Evolutionary conservation across 1,140 invertebrate species (phyloP).

Genomic region (Macrobrachium rosenbergii): DNA sequence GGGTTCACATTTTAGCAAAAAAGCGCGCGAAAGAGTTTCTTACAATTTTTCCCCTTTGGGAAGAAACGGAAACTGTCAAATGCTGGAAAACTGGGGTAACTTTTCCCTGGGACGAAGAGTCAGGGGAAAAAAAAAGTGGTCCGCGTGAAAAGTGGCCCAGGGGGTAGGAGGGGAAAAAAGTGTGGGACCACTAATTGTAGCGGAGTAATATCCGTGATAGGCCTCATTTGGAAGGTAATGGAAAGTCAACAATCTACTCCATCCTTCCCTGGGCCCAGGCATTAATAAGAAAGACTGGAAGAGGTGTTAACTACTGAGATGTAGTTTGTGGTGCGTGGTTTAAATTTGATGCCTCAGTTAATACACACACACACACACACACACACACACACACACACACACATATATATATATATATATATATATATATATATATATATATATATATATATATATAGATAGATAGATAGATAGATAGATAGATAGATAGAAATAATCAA

Average conservation of each 20-base stretch:
- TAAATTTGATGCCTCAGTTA: not conserved
- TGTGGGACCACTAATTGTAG: constrained; percentile 23
- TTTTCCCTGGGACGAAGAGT: not conserved
- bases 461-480: no score
- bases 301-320: not conserved
- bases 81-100: no score
- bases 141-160: not conserved
- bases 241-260: constrained; percentile 20
- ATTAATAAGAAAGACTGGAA: constrained; percentile 16
- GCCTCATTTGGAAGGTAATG: constrained; percentile 32
- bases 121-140: not conserved
- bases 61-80: no score
- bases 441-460: not conserved
- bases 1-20: no score
- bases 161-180: not conserved
- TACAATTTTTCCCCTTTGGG: no score
- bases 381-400: not conserved
- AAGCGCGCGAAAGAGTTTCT: no score
- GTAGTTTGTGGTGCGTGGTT: not conserved
- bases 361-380: not conserved
- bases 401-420: constrained; percentile 3
- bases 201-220: constrained; percentile 35
- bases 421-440: not conserved
- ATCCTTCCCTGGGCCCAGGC: not conserved
- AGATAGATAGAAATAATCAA: no score